Evolutionary conservation across 1,140 invertebrate species (phyloP), one percentile per base, ranked within the genome.

Genomic region (Lasaia peninsularis): DNA sequence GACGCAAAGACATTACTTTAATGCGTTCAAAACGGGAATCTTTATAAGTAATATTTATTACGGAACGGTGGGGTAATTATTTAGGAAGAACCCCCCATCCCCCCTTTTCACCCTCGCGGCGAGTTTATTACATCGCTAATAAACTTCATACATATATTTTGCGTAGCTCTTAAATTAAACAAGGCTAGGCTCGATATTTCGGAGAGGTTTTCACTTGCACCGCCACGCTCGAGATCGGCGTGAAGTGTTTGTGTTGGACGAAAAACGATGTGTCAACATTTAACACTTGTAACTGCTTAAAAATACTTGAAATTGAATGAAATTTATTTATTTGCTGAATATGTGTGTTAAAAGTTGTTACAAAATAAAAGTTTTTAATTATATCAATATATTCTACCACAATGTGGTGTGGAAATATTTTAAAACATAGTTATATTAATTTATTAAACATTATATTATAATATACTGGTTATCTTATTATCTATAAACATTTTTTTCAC

Each of bases 41-140:
- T 48, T 48, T 48, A 48, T 48, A 48, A 48, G 40, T 48, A 48
- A 48, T 48, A 48, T 48, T 48, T 48, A 48, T 48, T 48, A 48
- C 40, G 40, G 40, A 48, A 48, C 40, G 40, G 40, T 18, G 40
- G 40, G 11, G 40, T 44, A 44, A 44, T 44, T 44, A 48, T 48
- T 48, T 48, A 48, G 40, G 40, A 48, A 48, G 40, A 48, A 21
- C 11, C 18, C 40, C 40, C 40, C 20, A 16, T 16, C 3, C 16
- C 40, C 40, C 40, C 40, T 10, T 1, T 18, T 18, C 40, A 21
- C 40, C 40, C 40, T 48, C 40, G 40, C 40, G 40, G 40, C 40
- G 40, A 48, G 40, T 44, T 44, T 44, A 44, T 44, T 44, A 44
- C 16, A 44, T 20, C 40, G 40, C 40, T 48, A 48, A 48, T 48